Evolutionary conservation across 2,113 vertebrate genomes (phyloP).

Genomic region (Saimiri boliviensis): DNA sequence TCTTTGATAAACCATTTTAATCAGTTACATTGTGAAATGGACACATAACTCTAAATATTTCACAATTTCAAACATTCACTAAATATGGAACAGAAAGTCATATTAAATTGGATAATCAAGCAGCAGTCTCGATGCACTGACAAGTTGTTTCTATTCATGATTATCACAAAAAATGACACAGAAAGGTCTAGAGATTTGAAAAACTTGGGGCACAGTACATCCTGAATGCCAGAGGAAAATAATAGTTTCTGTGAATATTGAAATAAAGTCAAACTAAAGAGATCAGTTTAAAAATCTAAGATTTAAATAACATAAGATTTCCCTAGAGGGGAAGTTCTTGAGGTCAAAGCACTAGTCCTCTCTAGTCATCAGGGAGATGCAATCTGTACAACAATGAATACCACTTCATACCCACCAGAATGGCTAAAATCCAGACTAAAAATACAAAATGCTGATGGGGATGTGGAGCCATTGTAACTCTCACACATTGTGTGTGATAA

Average conservation of each 20-base stretch:
- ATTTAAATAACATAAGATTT: background rate
- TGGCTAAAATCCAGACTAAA: background rate
- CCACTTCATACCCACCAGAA: background rate
- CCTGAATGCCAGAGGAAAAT: background rate
- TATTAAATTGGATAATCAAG: background rate
- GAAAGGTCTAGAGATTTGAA: background rate
- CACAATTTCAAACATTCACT: constrained; percentile 16
- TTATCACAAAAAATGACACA: background rate
- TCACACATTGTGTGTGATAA: background rate
- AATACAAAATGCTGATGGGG: background rate
- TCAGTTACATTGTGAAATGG: background rate
- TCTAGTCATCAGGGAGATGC: background rate
- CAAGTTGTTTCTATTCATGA: background rate
- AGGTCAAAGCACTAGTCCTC: background rate
- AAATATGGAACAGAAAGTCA: background rate
- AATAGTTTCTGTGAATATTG: background rate
- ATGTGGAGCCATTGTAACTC: background rate
- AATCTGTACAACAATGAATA: background rate
- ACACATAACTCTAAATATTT: constrained; percentile 12
- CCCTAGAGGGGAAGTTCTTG: background rate
- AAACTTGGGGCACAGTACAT: background rate
- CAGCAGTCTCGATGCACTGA: background rate
- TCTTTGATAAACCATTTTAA: constrained; percentile 22
- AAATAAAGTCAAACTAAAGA: background rate
- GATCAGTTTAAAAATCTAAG: background rate